Evolutionary conservation across 1,140 invertebrate species (phyloP).

Genomic region (Pseudobourletiella spinata): DNA sequence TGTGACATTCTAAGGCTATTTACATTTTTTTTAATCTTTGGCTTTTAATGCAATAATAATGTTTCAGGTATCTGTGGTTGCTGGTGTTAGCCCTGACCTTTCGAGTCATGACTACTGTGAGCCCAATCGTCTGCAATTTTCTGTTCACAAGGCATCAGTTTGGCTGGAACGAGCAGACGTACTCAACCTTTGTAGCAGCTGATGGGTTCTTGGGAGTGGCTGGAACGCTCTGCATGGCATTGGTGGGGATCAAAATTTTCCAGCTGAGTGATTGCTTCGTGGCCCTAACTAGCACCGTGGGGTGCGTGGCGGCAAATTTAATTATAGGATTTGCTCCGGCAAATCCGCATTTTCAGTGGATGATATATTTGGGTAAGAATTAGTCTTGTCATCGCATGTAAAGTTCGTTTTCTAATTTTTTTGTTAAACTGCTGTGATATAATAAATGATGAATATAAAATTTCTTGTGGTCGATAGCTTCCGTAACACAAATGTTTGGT

Average conservation of each 20-base stretch:
- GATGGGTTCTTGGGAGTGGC: constrained; percentile 15
- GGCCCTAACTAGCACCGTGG: constrained; percentile 19
- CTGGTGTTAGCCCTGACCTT: constrained; percentile 22
- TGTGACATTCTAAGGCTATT: too few species aligned
- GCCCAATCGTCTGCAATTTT: constrained; percentile 18
- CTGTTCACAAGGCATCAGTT: constrained; percentile 27
- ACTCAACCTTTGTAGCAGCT: constrained; percentile 10
- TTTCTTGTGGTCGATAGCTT: constrained; percentile 9
- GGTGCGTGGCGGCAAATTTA: constrained; percentile 16
- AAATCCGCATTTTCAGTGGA: not conserved
- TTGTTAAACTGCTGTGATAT: too few species aligned
- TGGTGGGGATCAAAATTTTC: constrained; percentile 18
- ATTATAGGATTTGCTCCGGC: constrained; percentile 4
- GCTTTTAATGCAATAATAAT: too few species aligned
- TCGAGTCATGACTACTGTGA: constrained; percentile 21
- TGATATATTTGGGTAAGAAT: constrained; percentile 31
- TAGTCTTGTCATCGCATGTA: too few species aligned
- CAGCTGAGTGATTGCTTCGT: constrained; percentile 20
- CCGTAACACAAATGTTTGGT: constrained; percentile 26
- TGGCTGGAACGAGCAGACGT: constrained; percentile 16
- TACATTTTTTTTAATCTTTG: too few species aligned
- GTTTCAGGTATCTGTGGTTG: constrained; percentile 24
- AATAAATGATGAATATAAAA: too few species aligned
- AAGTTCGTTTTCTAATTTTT: too few species aligned
- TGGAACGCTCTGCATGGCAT: constrained; percentile 13